These are phyloP conservation scores for Onychomys torridus DNA, from an alignment of 2,797 vertebrate species.

Conservation along the genomic window DNA sequence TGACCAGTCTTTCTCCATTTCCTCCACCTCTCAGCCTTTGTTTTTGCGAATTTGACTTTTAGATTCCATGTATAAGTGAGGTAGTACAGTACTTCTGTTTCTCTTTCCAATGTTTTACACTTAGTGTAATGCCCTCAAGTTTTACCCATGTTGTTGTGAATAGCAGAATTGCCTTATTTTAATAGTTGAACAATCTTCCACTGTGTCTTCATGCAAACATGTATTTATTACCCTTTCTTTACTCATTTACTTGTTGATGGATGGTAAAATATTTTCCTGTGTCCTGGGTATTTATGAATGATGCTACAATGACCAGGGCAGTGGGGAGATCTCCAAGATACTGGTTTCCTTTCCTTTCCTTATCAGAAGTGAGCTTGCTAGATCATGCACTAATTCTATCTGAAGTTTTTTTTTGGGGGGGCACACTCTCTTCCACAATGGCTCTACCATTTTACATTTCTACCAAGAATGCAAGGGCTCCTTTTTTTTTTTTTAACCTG, in stretches of 20 bases:
- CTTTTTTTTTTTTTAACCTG: not conserved
- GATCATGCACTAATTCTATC: not conserved
- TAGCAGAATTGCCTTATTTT: not conserved
- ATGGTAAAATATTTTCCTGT: not conserved
- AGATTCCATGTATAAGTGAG: not conserved
- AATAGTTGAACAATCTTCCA: not conserved
- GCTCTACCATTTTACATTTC: too few relatives aligned
- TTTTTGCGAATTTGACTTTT: not conserved
- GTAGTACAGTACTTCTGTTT: not conserved
- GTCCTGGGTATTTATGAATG: not conserved
- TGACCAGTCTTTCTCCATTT: not conserved
- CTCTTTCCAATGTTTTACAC: not conserved
- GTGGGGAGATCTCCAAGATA: not conserved
- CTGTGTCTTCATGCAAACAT: not conserved
- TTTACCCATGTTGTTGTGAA: not conserved
- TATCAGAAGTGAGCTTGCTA: not conserved
- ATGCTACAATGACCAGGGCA: too few relatives aligned
- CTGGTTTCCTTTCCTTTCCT: not conserved
- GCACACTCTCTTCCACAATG: not conserved
- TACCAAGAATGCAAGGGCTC: not conserved
- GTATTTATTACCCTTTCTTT: not conserved
- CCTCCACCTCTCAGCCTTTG: not conserved
- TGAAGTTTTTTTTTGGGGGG: not conserved
- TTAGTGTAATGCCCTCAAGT: not conserved
- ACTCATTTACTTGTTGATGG: not conserved